phyloP scores from a whole-genome alignment of 2,113 vertebrate species.

The Synodontis membranacea region DNA sequence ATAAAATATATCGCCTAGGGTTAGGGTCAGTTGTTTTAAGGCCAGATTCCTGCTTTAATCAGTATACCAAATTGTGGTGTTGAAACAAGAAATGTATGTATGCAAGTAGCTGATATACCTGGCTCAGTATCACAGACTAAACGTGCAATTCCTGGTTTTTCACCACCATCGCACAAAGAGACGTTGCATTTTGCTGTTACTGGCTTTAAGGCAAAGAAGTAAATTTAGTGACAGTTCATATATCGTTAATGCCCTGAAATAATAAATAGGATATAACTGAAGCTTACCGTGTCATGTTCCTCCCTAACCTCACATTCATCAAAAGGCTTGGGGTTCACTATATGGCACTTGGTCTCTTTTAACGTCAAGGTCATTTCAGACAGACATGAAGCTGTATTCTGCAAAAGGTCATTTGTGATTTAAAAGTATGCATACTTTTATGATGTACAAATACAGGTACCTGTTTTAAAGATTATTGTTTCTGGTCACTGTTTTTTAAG shows the following conservation, averaged over 20 bases:
- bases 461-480: not conserved
- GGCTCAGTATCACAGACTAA: slow-evolving; percentile 52
- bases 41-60: not conserved
- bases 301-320: slow-evolving; percentile 47
- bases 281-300: not conserved
- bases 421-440: not conserved
- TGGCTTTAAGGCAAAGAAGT: slow-evolving; percentile 44
- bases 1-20: not conserved
- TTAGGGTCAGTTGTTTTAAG: not conserved
- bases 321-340: slow-evolving; percentile 56
- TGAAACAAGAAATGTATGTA: not conserved
- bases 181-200: slow-evolving; percentile 62
- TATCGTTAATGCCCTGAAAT: not conserved
- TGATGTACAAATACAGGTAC: not conserved
- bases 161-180: slow-evolving; percentile 28
- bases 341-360: slow-evolving; percentile 59
- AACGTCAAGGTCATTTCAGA: slow-evolving; percentile 53
- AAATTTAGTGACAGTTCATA: not conserved
- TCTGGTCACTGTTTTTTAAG: not conserved
- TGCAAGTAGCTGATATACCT: slow-evolving; percentile 27
- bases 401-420: not conserved
- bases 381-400: slow-evolving; percentile 39
- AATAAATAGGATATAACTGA: not conserved
- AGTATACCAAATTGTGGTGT: not conserved
- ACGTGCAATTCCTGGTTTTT: slow-evolving; percentile 4